These are phyloP conservation scores for Psittacula cyanocephala DNA, from an alignment of 2,113 vertebrate genomes.

Conservation along the genomic window DNA sequence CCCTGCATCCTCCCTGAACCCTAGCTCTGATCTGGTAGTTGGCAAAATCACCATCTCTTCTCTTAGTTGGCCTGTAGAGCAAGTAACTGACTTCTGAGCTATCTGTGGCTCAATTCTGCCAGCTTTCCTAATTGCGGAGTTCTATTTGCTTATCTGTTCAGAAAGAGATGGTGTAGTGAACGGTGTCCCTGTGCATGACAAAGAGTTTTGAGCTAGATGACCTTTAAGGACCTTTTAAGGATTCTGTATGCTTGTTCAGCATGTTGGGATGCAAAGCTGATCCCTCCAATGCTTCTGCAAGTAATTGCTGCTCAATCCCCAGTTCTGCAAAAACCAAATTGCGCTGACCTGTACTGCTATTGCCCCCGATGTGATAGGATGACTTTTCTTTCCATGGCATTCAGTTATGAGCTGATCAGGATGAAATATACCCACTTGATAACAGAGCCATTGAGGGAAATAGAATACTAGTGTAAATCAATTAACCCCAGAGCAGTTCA, in stretches of 20 bases:
- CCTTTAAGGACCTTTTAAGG: neutral
- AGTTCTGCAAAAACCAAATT: neutral
- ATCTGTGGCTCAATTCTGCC: neutral
- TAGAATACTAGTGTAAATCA: neutral
- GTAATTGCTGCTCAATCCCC: neutral
- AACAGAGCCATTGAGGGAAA: neutral
- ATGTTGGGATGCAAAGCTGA: neutral
- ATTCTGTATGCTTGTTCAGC: neutral
- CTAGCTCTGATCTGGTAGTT: too few species aligned
- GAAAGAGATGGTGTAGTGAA: neutral
- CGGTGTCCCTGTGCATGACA: neutral
- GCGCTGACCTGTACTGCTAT: neutral
- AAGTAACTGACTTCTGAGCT: neutral
- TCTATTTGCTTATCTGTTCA: neutral
- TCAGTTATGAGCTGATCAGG: neutral
- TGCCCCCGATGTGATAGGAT: fast-evolving
- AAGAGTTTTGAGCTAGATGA: fast-evolving
- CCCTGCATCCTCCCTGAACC: neutral
- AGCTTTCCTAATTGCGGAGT: neutral
- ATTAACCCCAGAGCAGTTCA: neutral
- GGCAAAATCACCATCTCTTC: fast-evolving
- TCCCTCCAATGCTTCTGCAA: neutral
- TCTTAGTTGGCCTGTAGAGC: neutral
- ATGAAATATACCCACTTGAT: neutral
- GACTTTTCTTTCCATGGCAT: neutral